These are phyloP conservation scores for Lithophane semibrunnea DNA, from an alignment of 2,888 invertebrate genomes.

Conservation along the genomic window DNA sequence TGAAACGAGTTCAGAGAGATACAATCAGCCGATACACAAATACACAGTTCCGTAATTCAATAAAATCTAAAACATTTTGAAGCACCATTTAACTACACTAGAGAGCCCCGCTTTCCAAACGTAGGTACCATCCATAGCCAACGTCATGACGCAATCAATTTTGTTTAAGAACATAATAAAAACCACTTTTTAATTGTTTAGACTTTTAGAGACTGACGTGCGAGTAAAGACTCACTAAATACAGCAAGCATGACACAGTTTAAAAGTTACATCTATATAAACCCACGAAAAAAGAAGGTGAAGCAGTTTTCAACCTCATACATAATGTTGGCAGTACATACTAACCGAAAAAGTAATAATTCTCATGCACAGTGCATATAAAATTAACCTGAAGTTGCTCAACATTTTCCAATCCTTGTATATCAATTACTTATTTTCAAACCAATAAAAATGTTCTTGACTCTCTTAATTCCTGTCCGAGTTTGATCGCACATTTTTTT, in stretches of 20 bases:
- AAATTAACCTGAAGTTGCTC: background rate
- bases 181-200: constrained; percentile 68
- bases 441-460: background rate
- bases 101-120: constrained; percentile 20
- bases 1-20: no score
- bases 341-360: background rate
- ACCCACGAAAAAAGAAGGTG: background rate
- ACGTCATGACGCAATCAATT: constrained; percentile 52
- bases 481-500: background rate
- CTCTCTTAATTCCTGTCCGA: background rate
- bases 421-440: no score
- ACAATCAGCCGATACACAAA: background rate
- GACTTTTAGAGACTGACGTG: constrained; percentile 51
- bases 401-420: no score
- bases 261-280: background rate
- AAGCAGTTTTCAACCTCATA: background rate
- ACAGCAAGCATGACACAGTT: background rate
- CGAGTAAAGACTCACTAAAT: constrained; percentile 30
- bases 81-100: constrained; percentile 33
- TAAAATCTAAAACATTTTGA: constrained; percentile 46
- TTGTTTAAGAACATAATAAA: constrained; percentile 48
- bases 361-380: background rate
- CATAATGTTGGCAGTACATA: background rate
- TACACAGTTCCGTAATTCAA: constrained; percentile 23
- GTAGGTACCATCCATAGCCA: background rate